These are phyloP conservation scores for Taxidea taxus DNA, from an alignment of 2,113 vertebrate species.

Conservation along the genomic window DNA sequence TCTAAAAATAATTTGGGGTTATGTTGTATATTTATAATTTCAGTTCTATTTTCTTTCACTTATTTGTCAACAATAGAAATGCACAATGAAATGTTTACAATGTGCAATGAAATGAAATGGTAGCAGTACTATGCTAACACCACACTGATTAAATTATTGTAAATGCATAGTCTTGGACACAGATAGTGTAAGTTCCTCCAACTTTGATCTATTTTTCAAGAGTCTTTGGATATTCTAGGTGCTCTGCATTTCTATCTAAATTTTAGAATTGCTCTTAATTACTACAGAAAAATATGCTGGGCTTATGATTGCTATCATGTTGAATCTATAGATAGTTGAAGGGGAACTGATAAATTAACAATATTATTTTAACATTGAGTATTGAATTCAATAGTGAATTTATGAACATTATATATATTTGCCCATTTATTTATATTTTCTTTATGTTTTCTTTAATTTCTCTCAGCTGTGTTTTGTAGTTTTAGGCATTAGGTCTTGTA, in stretches of 20 bases:
- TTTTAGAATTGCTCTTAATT: neutral
- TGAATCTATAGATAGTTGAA: neutral
- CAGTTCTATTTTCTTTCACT: neutral
- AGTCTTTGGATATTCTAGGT: constrained; percentile 4
- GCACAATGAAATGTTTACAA: neutral
- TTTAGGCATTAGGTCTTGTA: neutral
- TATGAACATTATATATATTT: neutral
- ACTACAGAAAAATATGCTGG: neutral
- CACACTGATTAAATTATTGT: neutral
- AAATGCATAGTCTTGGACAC: neutral
- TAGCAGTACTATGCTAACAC: neutral
- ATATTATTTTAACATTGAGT: neutral
- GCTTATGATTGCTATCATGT: neutral
- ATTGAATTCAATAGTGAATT: neutral
- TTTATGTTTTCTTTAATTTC: neutral
- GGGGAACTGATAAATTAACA: neutral
- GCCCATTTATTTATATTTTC: neutral
- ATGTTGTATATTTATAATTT: neutral
- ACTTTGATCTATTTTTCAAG: neutral
- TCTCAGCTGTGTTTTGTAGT: neutral
- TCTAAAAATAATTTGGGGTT: neutral
- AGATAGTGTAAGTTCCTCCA: neutral
- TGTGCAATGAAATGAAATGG: neutral
- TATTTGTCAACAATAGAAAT: neutral
- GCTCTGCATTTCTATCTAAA: neutral